Conservation (phyloP, 2,888 invertebrate species). For the Cecidostiba fungosa region DNA sequence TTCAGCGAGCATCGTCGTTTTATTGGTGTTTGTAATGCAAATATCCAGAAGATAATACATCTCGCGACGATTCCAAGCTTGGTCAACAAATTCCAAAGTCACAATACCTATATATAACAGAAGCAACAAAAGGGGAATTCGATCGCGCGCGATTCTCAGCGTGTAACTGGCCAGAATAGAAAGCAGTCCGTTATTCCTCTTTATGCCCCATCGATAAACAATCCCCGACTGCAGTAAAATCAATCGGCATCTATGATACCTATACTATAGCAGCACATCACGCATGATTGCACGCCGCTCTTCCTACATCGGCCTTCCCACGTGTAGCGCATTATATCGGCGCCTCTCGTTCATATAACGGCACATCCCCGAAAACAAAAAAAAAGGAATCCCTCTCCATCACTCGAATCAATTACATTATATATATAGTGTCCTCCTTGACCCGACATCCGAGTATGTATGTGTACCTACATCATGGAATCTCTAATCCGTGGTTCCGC, state of each 20-base stretch:
- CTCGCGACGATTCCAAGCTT: too few species aligned
- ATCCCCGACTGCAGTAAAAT: neutral
- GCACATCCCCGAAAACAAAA: neutral
- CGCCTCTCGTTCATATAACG: neutral
- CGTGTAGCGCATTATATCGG: neutral
- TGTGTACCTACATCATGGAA: conserved; percentile 56
- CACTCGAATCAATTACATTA: neutral
- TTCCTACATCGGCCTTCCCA: neutral
- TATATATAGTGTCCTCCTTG: conserved; percentile 63
- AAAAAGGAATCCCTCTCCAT: neutral
- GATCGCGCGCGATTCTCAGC: neutral
- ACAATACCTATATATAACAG: too few species aligned
- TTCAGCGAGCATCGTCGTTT: too few species aligned
- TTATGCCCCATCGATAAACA: neutral
- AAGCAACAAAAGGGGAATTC: too few species aligned
- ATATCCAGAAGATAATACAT: too few species aligned
- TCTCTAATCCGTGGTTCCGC: conserved; percentile 79
- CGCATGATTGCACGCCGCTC: neutral
- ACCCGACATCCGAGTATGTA: conserved; percentile 57
- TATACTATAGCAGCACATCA: too few species aligned
- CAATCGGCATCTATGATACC: neutral
- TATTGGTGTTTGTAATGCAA: too few species aligned
- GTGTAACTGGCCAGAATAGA: neutral
- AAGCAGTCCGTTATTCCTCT: neutral
- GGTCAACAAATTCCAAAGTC: too few species aligned